Base-by-base conservation (phyloP, 2,888 invertebrate species). In the Lypha dubia region DNA sequence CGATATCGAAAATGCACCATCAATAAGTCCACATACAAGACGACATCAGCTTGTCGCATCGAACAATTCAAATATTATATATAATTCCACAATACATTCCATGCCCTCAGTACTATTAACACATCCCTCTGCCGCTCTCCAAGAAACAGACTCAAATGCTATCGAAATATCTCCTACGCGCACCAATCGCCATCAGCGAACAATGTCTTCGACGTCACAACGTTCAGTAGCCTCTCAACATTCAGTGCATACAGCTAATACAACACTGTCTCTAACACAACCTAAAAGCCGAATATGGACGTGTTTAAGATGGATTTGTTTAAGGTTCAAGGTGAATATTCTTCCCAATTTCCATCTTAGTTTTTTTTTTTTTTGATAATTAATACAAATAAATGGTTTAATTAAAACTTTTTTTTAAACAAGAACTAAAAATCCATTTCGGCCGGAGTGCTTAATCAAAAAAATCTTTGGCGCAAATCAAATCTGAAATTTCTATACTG, bases 171-270 rank as follows among this genome's bases (percentile, higher is more conserved):
- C 81, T 70, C 13, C 73, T 46, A 35, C 67, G 3, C 73, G 41
- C 11, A 44, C 41, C 24, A 81, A 77, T 65, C 81, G 88, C 15
- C 90, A 90, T 81, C 86, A 88, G 65, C 89, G 91, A 20, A 89
- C 87, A n/a, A 86, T 87, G 32, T 90, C 90, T 20, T 86, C 91
- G 15, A 87, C 89, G 11, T 91, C 90, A 4, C 90, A 89, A 70
- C 90, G 89, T 67, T 91, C 90, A 17, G 88, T 88, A 83, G 86
- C 88, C 15, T 89, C 90, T 15, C 83, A 81, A 62, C 83, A 85
- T 74, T 84, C 86, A 11, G 84, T 77, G 20, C 90, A 87, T 58
- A 83, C 86, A 8, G 68, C 83, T 17, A 76, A 79, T 62, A 79
- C 86, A 41, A 75, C 87, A 17, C 85, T 87, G 5, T 86, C 88